Evolutionary conservation across 2,888 invertebrate species (phyloP).

Genomic region (Gymnocheta viridis): DNA sequence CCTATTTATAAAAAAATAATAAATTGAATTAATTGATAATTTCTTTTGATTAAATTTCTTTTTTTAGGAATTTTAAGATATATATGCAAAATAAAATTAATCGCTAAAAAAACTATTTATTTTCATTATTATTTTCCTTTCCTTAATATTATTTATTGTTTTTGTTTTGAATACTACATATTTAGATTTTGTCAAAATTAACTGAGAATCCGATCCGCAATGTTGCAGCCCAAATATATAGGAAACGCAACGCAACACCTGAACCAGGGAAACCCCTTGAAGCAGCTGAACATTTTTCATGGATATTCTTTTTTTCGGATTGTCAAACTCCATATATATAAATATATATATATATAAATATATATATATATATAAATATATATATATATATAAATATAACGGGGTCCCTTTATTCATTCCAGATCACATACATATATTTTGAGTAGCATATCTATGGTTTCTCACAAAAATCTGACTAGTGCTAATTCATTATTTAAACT

Average conservation of each 20-base stretch:
- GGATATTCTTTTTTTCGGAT: too few species aligned
- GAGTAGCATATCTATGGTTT: too few species aligned
- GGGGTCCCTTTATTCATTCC: neutral
- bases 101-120: conserved; percentile 35
- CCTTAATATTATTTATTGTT: neutral
- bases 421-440: neutral
- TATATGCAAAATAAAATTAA: conserved; percentile 55
- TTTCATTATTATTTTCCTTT: conserved; percentile 4
- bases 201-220: too few species aligned
- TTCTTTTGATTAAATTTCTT: conserved; percentile 26
- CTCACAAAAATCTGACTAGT: neutral
- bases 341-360: too few species aligned
- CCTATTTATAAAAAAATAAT: conserved; percentile 3
- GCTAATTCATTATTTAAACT: too few species aligned
- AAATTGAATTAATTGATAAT: conserved; percentile 12
- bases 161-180: neutral
- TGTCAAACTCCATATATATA: too few species aligned
- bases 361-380: too few species aligned
- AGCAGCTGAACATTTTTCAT: too few species aligned
- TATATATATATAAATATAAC: neutral
- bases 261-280: too few species aligned
- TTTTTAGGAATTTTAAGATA: conserved; percentile 38
- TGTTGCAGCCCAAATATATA: too few species aligned
- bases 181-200: neutral
- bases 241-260: too few species aligned